Conservation (phyloP, 2,888 invertebrate species). For the Noctuana brunneofusca region DNA sequence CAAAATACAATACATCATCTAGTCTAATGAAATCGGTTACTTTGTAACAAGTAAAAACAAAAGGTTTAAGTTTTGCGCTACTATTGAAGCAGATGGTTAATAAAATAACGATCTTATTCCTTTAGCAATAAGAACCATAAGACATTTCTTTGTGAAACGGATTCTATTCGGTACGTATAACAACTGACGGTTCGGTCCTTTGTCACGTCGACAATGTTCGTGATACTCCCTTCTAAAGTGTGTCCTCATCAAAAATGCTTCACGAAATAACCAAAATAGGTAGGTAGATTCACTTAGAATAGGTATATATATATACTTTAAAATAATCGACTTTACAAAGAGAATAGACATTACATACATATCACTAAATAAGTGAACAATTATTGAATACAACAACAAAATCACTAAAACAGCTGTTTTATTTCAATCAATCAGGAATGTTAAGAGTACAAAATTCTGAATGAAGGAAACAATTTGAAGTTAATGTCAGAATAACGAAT, state of each 20-base stretch:
- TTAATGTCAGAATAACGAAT: too few relatives aligned
- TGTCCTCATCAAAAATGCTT: slow-evolving; percentile 1
- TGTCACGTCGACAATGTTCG: neutral
- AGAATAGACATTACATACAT: too few relatives aligned
- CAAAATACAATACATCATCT: too few relatives aligned
- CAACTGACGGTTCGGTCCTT: neutral
- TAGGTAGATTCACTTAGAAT: too few relatives aligned
- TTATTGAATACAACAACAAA: too few relatives aligned
- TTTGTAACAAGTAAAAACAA: neutral
- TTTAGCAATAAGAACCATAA: neutral
- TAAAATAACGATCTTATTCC: neutral
- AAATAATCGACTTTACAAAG: too few relatives aligned
- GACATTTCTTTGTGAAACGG: neutral
- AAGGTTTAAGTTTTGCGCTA: neutral
- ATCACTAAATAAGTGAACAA: too few relatives aligned
- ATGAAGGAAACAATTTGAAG: too few relatives aligned
- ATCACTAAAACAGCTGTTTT: too few relatives aligned
- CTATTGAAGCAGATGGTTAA: neutral
- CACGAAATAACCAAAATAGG: neutral
- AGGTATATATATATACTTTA: too few relatives aligned
- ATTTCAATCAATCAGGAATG: too few relatives aligned
- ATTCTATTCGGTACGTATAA: neutral
- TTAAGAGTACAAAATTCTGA: too few relatives aligned
- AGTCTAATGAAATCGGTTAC: neutral
- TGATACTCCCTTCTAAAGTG: slow-evolving; percentile 6